A percentile compares a stretch with the other conserved stretches of the same genome.
phyloP scores from a whole-genome alignment of 2,113 vertebrate genomes.

The Penelope pileata region DNA sequence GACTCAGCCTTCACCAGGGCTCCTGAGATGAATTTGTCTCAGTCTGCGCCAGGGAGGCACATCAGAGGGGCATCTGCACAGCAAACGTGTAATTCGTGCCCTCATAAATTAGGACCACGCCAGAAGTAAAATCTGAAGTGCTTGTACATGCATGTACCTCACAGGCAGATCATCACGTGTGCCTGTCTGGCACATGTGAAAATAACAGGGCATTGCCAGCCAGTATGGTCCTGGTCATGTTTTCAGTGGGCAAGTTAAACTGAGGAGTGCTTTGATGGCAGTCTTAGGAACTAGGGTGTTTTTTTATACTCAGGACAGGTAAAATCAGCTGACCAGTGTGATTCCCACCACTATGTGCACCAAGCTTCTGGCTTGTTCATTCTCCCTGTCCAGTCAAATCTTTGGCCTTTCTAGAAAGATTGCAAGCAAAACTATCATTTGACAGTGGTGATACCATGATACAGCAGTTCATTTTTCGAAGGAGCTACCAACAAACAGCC shows the following conservation, averaged over 20 bases:
- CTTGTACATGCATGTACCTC: neutral
- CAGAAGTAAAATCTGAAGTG: neutral
- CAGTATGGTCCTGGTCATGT: neutral
- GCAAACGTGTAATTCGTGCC: neutral
- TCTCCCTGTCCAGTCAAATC: neutral
- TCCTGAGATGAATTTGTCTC: neutral
- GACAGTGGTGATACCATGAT: neutral
- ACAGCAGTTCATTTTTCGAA: neutral
- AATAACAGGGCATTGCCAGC: neutral
- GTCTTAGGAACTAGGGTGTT: neutral
- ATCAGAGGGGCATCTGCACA: neutral
- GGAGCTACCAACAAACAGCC: neutral
- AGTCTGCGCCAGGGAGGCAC: neutral
- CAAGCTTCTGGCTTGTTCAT: neutral
- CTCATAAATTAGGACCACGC: neutral
- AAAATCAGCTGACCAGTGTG: accelerated
- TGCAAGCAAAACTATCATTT: neutral
- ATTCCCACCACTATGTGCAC: neutral
- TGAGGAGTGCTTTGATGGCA: neutral
- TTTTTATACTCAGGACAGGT: neutral
- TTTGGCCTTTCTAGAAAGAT: neutral
- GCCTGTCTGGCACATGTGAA: neutral
- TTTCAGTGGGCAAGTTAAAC: neutral
- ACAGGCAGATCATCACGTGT: neutral
- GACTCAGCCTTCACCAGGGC: neutral